Evolutionary conservation across 2,797 vertebrate species (phyloP).

Genomic region (Bradypodion pumilum): DNA sequence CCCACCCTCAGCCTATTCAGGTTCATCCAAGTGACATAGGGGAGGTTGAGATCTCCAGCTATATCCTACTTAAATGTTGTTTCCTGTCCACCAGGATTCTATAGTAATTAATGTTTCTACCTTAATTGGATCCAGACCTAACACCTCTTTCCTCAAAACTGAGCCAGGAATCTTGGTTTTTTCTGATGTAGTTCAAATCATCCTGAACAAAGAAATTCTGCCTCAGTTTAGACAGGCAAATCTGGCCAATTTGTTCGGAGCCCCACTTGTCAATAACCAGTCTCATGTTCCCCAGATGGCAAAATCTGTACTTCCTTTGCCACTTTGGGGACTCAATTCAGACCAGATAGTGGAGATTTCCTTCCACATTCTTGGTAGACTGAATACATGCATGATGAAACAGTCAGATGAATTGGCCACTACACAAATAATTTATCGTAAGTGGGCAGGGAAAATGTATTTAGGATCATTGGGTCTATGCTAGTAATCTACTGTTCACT

Average conservation of each 20-base stretch:
- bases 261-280: background rate
- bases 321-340: background rate
- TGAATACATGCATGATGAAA: background rate
- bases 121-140: background rate
- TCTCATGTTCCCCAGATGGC: slow-evolving; percentile 1
- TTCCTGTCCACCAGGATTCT: too few relatives aligned
- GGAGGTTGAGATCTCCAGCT: too few relatives aligned
- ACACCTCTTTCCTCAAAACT: background rate
- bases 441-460: background rate
- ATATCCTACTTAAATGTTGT: too few relatives aligned
- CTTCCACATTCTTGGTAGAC: background rate
- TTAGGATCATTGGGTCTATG: background rate
- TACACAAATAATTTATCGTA: background rate
- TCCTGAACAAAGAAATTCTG: slow-evolving; percentile 2
- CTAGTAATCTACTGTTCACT: background rate
- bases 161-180: slow-evolving; percentile 10
- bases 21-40: too few relatives aligned
- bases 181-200: background rate
- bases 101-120: background rate
- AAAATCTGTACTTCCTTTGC: slow-evolving; percentile 7
- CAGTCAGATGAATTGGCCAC: background rate
- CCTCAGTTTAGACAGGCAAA: background rate
- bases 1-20: too few relatives aligned
- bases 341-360: too few relatives aligned
- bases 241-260: slow-evolving; percentile 11